Conservation (phyloP, 2,113 vertebrate genomes). For the Oxyruncus cristatus region DNA sequence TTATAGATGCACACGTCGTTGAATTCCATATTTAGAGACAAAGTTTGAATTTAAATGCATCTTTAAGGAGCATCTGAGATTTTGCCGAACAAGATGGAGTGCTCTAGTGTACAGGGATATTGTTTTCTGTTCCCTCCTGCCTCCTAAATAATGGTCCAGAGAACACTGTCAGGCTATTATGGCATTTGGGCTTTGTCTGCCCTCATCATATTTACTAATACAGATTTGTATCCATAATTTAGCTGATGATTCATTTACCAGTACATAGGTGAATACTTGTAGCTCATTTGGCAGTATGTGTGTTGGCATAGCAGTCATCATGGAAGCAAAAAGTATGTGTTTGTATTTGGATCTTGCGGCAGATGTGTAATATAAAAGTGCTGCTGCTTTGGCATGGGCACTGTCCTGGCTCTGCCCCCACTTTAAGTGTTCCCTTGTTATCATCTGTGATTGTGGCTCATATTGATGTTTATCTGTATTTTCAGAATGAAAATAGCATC, state of each 20-base stretch:
- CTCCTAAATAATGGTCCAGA: neutral
- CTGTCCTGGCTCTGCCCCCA: neutral
- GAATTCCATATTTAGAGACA: neutral
- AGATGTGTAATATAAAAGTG: neutral
- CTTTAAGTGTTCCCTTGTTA: neutral
- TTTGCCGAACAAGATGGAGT: neutral
- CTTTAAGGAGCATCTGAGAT: neutral
- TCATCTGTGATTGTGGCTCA: neutral
- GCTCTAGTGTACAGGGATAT: neutral
- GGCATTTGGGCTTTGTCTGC: neutral
- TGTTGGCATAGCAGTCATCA: neutral
- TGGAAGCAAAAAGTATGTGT: neutral
- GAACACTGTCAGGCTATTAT: neutral
- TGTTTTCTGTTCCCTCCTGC: neutral
- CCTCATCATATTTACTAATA: neutral
- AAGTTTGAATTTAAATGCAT: neutral
- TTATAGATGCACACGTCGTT: neutral
- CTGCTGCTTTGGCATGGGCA: neutral
- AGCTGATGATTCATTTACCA: slow-evolving; percentile 2
- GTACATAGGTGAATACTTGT: neutral
- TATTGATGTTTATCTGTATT: neutral
- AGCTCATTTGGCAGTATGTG: neutral
- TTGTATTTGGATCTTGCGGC: neutral
- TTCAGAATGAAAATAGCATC: neutral
- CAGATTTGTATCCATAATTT: slow-evolving; percentile 7